Base-by-base conservation (phyloP, 2,888 invertebrate genomes). In the Thera britannica region DNA sequence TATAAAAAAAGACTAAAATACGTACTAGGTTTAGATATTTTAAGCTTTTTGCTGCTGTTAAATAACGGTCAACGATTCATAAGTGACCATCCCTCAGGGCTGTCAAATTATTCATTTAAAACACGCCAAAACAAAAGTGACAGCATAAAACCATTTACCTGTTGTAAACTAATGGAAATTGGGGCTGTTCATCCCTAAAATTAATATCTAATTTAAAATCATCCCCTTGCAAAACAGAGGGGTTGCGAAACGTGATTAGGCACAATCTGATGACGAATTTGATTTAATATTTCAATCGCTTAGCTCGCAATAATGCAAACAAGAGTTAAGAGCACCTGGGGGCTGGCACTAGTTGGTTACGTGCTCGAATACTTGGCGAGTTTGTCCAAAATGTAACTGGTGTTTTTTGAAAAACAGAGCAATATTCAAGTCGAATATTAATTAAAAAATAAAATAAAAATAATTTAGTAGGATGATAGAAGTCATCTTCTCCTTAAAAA, bases 151-250 rank as follows among this genome's bases (percentile, higher is more conserved):
- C 69, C 70, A 65, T 72, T 72, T 62, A 72, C 73, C 73, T 75
- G 75, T 71, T 63, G 69, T 60, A 66, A 72, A 75, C 76, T 76
- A 75, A 73, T 74, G 68, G n/a, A 73, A 75, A 80, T 75, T 74
- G 77, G 78, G 86, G 86, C 83, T 77, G 81, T 82, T 83, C 84
- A 81, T 87, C 88, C 89, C 83, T 83, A 76, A 89, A 91, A 91
- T 92, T 89, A 88, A 87, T 90, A 92, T 90, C 72, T 90, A 91
- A 91, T 91, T 91, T 89, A 83, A 84, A 85, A 84, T 79, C 83
- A 82, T 72, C 82, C 83, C 82, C 79, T 78, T 70, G 70, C 61
- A 62, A 68, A 71, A 75, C 75, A 74, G 71, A 73, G 74, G 76
- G 75, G 73, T 65, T 65, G 72, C 74, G 71, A 76, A 79, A 79